Evolutionary conservation across 2,113 vertebrate species (phyloP), one percentile per base, ranked within the genome.

Genomic region (Poeciliopsis prolifica): DNA sequence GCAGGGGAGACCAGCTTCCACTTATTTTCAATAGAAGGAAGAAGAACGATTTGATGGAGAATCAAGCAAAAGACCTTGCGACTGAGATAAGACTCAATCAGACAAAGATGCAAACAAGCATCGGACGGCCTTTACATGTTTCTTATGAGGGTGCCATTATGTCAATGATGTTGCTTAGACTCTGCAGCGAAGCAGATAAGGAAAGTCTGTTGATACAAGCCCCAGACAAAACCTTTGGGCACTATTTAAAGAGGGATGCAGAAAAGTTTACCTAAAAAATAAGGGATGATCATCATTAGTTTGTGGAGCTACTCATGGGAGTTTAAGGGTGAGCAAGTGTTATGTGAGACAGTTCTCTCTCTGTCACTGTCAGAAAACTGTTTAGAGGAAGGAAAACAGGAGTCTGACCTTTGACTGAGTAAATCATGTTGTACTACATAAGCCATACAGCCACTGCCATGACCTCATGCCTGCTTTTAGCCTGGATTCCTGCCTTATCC

Each of bases 391-490:
- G 28, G 58, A 54, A 76, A 83, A 83, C 67, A 40, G 13, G n/a
- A 72, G 71, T 71, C 30, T 7, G 26, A 37, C 58, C 40, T 66
- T 62, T 75, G 69, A 42, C 82, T 66, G 44, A 79, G 31, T 70
- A 73, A 81, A 83, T 65, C 26, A 31, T 75, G 79, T 64, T 81
- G 68, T 72, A 63, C 51, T 78, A 71, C 75, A 9, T 3, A 73
- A 87, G 40, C 13, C 67, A 29, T 42, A 63, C 71, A 63, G 83
- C 62, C 77, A 67, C 72, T 72, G 66, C 65, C 51, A 81, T 86
- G 88, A 90, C 84, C 70, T 92, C 89, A 89, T 86, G 40, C 65
- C 85, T 82, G 75, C 88, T 85, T 86, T 83, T 82, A 89, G 85
- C 80, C 68, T 62, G 65, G 58, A 61, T 31, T 31, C 26, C 40